phyloP scores from a whole-genome alignment of 2,888 invertebrate genomes.

The Saturnia japonica region DNA sequence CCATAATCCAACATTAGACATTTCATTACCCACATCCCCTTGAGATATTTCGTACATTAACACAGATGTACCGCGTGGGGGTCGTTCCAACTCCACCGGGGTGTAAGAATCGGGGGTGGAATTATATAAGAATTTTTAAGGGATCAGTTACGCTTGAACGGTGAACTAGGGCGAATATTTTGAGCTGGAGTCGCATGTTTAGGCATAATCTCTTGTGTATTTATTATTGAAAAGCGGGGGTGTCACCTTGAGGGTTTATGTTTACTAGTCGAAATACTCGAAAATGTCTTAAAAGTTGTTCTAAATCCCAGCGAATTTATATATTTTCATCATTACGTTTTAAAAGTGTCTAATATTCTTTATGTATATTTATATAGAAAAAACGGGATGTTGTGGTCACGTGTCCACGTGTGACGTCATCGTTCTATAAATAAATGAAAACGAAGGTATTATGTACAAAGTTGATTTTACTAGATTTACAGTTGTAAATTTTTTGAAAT shows the following conservation, averaged over 20 bases:
- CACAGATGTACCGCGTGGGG: slow-evolving; percentile 33
- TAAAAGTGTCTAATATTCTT: no score
- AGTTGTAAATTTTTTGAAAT: no score
- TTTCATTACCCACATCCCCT: slow-evolving; percentile 38
- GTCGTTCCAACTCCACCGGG: slow-evolving; percentile 1
- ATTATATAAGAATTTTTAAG: slow-evolving; percentile 21
- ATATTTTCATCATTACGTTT: no score
- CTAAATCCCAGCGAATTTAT: no score
- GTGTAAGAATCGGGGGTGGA: slow-evolving; percentile 19
- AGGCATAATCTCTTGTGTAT: not conserved
- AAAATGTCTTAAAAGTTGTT: no score
- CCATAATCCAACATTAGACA: slow-evolving; percentile 29
- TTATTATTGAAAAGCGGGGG: not conserved
- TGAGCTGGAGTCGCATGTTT: not conserved
- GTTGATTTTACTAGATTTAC: no score
- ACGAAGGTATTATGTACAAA: no score
- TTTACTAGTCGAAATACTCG: no score
- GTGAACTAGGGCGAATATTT: not conserved
- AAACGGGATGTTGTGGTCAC: no score
- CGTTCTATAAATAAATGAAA: no score
- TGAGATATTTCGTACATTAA: slow-evolving; percentile 36
- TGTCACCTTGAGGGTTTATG: not conserved
- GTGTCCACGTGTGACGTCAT: no score
- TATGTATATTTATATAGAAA: no score
- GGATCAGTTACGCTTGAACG: slow-evolving; percentile 1